phyloP scores from a whole-genome alignment of 2,797 vertebrate species.

The Amazona finschi region DNA sequence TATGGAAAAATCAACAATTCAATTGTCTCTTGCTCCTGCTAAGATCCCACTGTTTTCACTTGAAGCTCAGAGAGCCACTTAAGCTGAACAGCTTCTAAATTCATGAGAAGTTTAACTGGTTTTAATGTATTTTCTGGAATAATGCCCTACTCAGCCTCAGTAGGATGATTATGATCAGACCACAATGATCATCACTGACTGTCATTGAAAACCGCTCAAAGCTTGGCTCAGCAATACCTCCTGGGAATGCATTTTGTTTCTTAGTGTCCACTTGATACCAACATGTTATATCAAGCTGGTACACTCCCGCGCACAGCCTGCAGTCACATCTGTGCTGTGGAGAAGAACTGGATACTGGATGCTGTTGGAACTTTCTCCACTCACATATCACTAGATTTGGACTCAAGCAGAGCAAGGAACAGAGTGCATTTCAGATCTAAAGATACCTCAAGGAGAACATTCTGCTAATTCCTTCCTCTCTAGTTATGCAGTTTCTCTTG shows the following conservation, averaged over 20 bases:
- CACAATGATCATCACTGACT: background rate
- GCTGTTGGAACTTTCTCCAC: background rate
- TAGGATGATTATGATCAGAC: background rate
- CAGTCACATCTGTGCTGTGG: background rate
- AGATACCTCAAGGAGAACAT: background rate
- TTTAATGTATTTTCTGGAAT: background rate
- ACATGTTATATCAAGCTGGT: background rate
- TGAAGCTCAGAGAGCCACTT: fast-evolving
- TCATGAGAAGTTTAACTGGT: background rate
- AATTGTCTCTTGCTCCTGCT: background rate
- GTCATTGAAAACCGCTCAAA: background rate
- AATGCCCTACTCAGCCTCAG: background rate
- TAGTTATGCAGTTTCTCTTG: background rate
- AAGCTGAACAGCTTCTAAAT: background rate
- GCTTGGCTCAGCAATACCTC: background rate
- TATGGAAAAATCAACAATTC: background rate
- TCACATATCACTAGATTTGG: background rate
- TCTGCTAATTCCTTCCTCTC: background rate
- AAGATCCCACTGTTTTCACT: background rate
- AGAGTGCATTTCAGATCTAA: background rate
- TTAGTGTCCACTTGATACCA: background rate
- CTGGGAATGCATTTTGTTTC: background rate
- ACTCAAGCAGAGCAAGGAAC: background rate
- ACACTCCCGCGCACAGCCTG: background rate
- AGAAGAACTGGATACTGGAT: background rate